Evolutionary conservation across 2,888 invertebrate species (phyloP), one percentile per base, ranked within the genome.

Genomic region (Spodoptera littoralis): DNA sequence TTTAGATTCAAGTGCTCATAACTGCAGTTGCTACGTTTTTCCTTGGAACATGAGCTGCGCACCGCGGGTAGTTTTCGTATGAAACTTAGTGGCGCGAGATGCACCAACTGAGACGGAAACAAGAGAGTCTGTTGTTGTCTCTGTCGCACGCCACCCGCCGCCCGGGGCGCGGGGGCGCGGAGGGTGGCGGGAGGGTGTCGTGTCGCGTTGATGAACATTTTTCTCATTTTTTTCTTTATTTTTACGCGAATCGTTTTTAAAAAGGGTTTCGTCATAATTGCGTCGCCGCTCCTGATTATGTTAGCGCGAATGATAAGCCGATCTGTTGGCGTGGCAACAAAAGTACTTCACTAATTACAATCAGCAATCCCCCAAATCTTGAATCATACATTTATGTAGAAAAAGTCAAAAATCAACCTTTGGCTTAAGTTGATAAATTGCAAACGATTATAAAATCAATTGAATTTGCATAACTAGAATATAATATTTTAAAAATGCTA

Each of bases 171-270:
- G 73, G 82, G 86, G 81, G 62, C 67, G 51, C 47, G 82, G 81
- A 86, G 87, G 82, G 81, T 65, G 80, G 80, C 79, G 83, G 85
- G 86, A 87, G 89, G 89, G 89, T 84, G 88, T 87, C 91, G 91
- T 93, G 94, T 94, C 93, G 94, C 93, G 94, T 94, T 94, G 94
- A 94, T 94, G 94, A 94, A 93, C 93, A 93, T 94, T 94, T 93
- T 94, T 94, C 92, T 92, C 92, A 88, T 92, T 92, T 93, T 69
- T 93, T 93, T 91, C 89, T 90, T 92, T 92, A 90, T 93, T 94
- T 92, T 92, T 87, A 90, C 90, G 92, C 92, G 93, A 94, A 93
- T 93, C 94, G 93, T 91, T 94, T 94, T 94, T 94, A 93, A 94
- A 86, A 88, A 93, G 93, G 94, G 94, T 94, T 94, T 92, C 92